These are phyloP conservation scores for Syrrhaptes paradoxus DNA, from an alignment of 2,113 vertebrate genomes.

Conservation along the genomic window DNA sequence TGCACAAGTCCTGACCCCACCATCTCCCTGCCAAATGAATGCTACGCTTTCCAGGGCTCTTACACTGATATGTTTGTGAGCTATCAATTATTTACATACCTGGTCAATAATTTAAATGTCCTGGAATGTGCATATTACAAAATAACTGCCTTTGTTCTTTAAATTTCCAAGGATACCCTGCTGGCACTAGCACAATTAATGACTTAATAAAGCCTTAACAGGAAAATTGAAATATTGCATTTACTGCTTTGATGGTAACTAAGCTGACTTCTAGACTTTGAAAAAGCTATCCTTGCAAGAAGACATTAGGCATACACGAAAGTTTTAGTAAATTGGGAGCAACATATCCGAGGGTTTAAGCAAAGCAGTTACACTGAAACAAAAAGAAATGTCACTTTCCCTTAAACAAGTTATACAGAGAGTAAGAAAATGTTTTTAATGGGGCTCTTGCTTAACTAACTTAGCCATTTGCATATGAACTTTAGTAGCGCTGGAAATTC, in stretches of 20 bases:
- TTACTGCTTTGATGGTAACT: slow-evolving; percentile 2
- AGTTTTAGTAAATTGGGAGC: neutral
- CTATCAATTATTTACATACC: slow-evolving; percentile 76
- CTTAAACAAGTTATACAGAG: neutral
- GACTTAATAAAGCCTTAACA: slow-evolving; percentile 15
- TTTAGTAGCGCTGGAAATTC: neutral
- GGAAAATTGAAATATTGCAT: slow-evolving; percentile 12
- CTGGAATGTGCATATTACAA: slow-evolving; percentile 49
- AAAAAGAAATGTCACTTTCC: neutral
- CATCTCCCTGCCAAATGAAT: slow-evolving; percentile 42
- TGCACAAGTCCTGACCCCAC: slow-evolving; percentile 48
- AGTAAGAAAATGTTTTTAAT: neutral
- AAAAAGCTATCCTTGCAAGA: neutral
- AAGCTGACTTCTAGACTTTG: neutral
- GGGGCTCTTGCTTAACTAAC: neutral
- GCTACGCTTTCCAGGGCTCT: slow-evolving; percentile 42
- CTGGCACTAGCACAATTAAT: slow-evolving; percentile 2
- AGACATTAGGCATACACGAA: fast-evolving
- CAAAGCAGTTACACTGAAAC: neutral
- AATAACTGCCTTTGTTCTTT: slow-evolving; percentile 67
- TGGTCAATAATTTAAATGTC: slow-evolving; percentile 80
- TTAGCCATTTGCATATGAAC: neutral
- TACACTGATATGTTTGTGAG: slow-evolving; percentile 59
- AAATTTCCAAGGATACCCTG: slow-evolving; percentile 17
- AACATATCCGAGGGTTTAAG: neutral